phyloP scores from a whole-genome alignment of 1,140 invertebrate species.

The Orchestia grillus region DNA sequence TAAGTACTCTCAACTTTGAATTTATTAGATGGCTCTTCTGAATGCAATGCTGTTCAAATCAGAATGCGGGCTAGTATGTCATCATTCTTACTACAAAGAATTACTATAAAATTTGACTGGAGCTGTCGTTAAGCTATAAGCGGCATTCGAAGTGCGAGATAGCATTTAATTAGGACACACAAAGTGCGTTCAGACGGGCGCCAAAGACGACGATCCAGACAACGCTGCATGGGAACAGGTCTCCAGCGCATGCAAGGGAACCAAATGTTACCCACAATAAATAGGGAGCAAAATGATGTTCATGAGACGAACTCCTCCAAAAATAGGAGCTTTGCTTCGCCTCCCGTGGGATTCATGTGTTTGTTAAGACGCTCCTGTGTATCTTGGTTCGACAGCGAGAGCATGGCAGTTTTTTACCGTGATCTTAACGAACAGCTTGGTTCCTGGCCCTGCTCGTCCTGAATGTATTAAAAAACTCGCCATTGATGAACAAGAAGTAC shows the following conservation, averaged over 20 bases:
- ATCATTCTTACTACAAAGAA: neutral
- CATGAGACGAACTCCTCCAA: neutral
- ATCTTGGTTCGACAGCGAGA: neutral
- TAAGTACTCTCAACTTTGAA: neutral
- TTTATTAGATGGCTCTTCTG: neutral
- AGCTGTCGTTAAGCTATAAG: neutral
- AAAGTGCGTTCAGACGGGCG: neutral
- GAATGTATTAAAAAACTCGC: neutral
- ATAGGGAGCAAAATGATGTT: neutral
- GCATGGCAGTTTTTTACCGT: neutral
- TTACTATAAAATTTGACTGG: neutral
- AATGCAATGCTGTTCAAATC: neutral
- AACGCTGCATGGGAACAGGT: neutral
- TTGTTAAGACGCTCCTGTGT: neutral
- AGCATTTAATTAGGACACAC: neutral
- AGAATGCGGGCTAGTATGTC: neutral
- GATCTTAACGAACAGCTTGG: neutral
- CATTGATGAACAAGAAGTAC: conserved; percentile 8
- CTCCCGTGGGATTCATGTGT: neutral
- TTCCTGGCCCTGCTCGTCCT: neutral
- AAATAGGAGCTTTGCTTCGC: neutral
- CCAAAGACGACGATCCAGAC: neutral
- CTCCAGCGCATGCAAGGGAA: neutral
- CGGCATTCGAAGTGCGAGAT: neutral
- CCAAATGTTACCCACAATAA: neutral